A percentile compares a stretch with the other conserved stretches of the same genome.
Evolutionary conservation across 1,140 invertebrate species (phyloP).

Genomic region (Drosophila simulans): DNA sequence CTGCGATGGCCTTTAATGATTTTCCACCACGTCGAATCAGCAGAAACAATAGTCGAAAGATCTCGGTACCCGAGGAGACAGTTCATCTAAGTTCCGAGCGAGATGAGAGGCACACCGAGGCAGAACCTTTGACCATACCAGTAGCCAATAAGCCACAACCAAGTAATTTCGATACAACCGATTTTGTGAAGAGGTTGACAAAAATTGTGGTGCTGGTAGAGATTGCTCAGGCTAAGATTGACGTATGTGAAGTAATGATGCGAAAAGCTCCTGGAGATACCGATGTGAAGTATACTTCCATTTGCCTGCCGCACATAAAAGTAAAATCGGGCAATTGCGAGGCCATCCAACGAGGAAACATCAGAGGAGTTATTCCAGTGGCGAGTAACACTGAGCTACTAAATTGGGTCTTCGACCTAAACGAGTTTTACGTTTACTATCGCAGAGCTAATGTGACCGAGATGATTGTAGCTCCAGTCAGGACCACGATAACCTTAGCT

Average conservation of each 20-base stretch:
- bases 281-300: slow-evolving; percentile 48
- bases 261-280: slow-evolving; percentile 9
- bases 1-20: slow-evolving; percentile 24
- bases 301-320: slow-evolving; percentile 40
- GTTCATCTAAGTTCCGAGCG: slow-evolving; percentile 77
- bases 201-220: slow-evolving; percentile 59
- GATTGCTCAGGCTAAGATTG: slow-evolving; percentile 48
- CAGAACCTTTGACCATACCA: slow-evolving; percentile 22
- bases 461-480: slow-evolving; percentile 84
- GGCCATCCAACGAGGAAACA: slow-evolving; percentile 60
- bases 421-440: slow-evolving; percentile 52
- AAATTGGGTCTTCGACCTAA: slow-evolving; percentile 66
- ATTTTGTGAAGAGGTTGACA: slow-evolving; percentile 40
- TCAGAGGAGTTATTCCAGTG: slow-evolving; percentile 40
- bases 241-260: slow-evolving; percentile 60
- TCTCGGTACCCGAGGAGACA: slow-evolving; percentile 73
- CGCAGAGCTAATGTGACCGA: slow-evolving; percentile 15
- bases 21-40: slow-evolving; percentile 40
- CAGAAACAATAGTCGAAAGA: slow-evolving; percentile 49
- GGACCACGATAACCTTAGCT: slow-evolving; percentile 86
- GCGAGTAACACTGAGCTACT: slow-evolving; percentile 21
- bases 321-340: slow-evolving; percentile 58
- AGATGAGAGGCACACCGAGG: slow-evolving; percentile 62
- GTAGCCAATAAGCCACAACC: neutral
- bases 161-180: slow-evolving; percentile 11